Evolutionary conservation across 2,888 invertebrate genomes (phyloP), one percentile per base, ranked within the genome.

Genomic region (Creontiades dilutus): DNA sequence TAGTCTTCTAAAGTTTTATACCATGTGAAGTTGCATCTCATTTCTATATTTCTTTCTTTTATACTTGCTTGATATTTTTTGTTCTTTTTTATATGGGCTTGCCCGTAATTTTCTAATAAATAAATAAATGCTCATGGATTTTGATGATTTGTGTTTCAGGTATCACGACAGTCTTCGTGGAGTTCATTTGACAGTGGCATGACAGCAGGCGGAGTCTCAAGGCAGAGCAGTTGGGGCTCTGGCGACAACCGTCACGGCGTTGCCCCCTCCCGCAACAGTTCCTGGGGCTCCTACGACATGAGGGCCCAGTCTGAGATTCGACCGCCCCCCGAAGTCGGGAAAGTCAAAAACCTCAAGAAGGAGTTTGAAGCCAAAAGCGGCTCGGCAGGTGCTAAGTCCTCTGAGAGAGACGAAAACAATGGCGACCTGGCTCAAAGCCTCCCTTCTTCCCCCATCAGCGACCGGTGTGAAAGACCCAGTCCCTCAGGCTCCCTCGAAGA

Each of bases 161-260:
- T 92, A 0, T 95, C 95, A 91, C 94, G 96, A 52, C 96, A 96
- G 93, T 96, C 96, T 93, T 96, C 96, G 84, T 96, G 96, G 96
- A 96, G 95, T 93, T 96, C 96, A 52, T 95, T 95, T 93, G 97
- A 97, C 93, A 96, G 96, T 93, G 96, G 96, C 46, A 96, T 96
- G 55, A 96, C 95, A 81, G 84, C 61, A 0, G 91, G 91, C 47
- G 85, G 91, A 16, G 87, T 90, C 28, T 90, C 90, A 12, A 55
- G 90, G 13, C 96, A 97, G 93, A 96, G 97, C 91, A 97, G 97
- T 68, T 97, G 97, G 97, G 96, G 97, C 90, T 96, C 96, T n/a
- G 95, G 95, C 86, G 96, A 96, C 92, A 95, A 95, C 86, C 94
- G 95, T 75, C 90, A 91, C 16, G 92, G 92, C 12, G 94, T 95